Evolutionary conservation across 2,113 vertebrate species (phyloP), one percentile per base, ranked within the genome.

Genomic region (Taxidea taxus): DNA sequence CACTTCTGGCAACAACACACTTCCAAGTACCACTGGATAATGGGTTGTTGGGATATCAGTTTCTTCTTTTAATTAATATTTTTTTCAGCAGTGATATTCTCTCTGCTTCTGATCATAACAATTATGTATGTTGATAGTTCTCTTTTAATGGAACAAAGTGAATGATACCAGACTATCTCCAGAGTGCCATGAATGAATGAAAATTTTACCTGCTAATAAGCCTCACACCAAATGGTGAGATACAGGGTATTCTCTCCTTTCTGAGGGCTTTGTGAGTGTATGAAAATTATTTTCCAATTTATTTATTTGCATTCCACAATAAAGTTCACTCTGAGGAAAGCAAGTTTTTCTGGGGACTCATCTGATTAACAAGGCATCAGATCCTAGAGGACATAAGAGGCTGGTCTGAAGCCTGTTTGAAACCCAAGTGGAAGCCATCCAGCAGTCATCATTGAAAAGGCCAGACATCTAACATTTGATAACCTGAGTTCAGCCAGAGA

Each of bases 221-320:
- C 70, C 64, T 93, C n/a, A 77, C 20, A 86, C 39, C 37, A 62
- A 92, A 74, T 82, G 23, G 44, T 92, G 44, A 95, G 51, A 78
- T 84, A 83, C 13, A 96, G 74, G 47, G 39, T 66, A 82, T 31
- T 92, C 54, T 89, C 75, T 89, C 21, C 25, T 85, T 72, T 92
- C 27, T 91, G 44, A 49, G 14, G 66, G 90, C 44, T 96, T 91
- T 54, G 91, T 62, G 58, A 54, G 7, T 70, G 10, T 72, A 29
- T 54, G 75, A 90, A 47, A 87, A 25, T 34, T 94, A 80, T 90
- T 97, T 95, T 47, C 80, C 23, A 83, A 91, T 27, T 77, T 68
- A 39, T 83, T 82, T 93, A 23, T 74, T 95, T 96, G 82, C 92
- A 21, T 90, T 93, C 37, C 62, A 91, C 83, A 77, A 47, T 74